These are phyloP conservation scores for Pachyramphus minor DNA, from an alignment of 2,113 vertebrate genomes.

Conservation along the genomic window DNA sequence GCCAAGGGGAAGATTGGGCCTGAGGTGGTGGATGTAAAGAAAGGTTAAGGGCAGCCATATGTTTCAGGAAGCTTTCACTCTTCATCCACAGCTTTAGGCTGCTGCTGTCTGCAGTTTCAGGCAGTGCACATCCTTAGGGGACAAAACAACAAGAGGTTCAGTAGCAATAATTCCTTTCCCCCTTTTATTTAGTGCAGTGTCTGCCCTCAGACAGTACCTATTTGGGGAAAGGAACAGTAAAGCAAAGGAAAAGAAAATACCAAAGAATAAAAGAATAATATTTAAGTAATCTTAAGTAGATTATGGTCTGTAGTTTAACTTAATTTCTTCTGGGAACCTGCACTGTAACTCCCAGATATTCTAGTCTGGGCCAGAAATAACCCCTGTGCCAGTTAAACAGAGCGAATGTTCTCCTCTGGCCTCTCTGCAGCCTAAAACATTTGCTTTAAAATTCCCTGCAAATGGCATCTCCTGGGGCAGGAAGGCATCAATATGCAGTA, in stretches of 20 bases:
- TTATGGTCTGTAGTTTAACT: not conserved
- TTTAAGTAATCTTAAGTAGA: not conserved
- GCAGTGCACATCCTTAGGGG: not conserved
- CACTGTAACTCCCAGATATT: not conserved
- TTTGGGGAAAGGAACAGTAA: not conserved
- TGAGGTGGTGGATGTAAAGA: slow-evolving; percentile 3
- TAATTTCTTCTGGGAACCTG: not conserved
- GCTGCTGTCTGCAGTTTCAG: not conserved
- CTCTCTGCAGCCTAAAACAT: not conserved
- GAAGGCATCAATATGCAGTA: slow-evolving; percentile 22
- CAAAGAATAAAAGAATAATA: not conserved
- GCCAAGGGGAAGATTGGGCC: slow-evolving; percentile 18
- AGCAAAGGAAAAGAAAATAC: no score
- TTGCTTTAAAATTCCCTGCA: not conserved
- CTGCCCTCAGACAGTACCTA: not conserved
- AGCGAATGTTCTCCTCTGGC: not conserved
- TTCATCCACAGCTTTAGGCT: not conserved
- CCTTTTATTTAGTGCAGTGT: not conserved
- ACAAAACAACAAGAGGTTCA: not conserved
- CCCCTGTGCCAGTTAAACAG: not conserved
- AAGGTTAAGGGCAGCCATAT: slow-evolving; percentile 5
- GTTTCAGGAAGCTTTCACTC: not conserved
- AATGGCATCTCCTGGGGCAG: not conserved
- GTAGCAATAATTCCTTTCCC: not conserved
- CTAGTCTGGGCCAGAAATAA: not conserved